phyloP scores from a whole-genome alignment of 1,140 invertebrate genomes.

The Aphaenogaster rudis region DNA sequence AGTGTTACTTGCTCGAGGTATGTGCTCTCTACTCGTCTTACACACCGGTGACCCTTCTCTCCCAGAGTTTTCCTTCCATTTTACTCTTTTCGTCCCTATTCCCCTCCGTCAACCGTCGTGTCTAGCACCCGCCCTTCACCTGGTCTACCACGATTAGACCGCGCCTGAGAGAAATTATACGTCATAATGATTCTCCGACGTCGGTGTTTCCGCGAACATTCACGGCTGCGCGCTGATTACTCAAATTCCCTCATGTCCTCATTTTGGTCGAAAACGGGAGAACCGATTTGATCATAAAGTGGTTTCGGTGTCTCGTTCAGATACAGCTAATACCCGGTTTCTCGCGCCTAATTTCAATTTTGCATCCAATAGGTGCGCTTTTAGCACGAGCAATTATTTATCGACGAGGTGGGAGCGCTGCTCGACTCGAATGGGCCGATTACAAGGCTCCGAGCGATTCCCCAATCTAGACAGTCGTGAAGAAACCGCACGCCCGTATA shows the following conservation, averaged over 20 bases:
- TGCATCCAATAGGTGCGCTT: constrained; percentile 23
- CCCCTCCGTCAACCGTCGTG: constrained; percentile 26
- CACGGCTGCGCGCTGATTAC: neutral
- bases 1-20: constrained; percentile 48
- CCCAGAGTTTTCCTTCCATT: constrained; percentile 53
- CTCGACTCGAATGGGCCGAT: constrained; percentile 17
- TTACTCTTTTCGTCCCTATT: constrained; percentile 41
- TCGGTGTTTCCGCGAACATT: neutral
- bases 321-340: constrained; percentile 19
- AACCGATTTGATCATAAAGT: neutral
- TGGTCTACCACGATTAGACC: constrained; percentile 46
- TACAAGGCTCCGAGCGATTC: constrained; percentile 1
- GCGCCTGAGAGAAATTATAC: constrained; percentile 31
- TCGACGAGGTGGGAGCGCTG: neutral
- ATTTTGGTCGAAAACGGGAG: neutral
- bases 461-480: constrained; percentile 19
- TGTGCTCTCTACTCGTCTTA: constrained; percentile 45
- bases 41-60: constrained; percentile 44
- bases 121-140: constrained; percentile 2
- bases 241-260: neutral
- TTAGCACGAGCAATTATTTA: constrained; percentile 53
- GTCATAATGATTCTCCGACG: constrained; percentile 29
- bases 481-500: constrained; percentile 28
- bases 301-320: neutral
- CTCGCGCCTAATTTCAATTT: constrained; percentile 48